Conservation (phyloP, 2,113 vertebrate species). For the Otolemur garnettii region DNA sequence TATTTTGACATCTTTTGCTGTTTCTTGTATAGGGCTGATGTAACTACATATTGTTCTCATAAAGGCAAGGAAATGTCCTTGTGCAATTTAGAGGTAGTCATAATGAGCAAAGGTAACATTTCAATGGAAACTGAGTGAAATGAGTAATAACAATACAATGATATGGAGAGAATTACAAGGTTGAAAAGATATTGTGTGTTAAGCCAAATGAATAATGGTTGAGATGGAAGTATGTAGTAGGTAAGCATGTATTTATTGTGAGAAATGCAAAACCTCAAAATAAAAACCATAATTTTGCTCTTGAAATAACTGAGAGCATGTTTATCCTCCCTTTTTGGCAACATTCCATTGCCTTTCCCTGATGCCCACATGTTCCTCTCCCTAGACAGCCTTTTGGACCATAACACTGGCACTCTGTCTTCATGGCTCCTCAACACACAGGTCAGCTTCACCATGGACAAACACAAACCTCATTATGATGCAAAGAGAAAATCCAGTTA, state of each 20-base stretch:
- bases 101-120: neutral
- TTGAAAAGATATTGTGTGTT: neutral
- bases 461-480: constrained; percentile 90
- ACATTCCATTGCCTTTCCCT: constrained; percentile 82
- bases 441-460: constrained; percentile 93
- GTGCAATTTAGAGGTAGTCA: neutral
- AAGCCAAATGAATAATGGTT: neutral
- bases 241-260: neutral
- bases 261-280: neutral
- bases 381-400: constrained; percentile 92
- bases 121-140: neutral
- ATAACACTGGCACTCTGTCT: constrained; percentile 91
- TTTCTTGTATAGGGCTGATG: neutral
- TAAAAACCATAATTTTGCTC: constrained; percentile 22
- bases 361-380: constrained; percentile 79
- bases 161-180: too few relatives aligned
- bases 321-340: constrained; percentile 83
- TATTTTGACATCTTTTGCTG: neutral
- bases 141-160: neutral
- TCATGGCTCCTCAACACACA: constrained; percentile 87
- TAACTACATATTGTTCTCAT: neutral
- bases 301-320: constrained; percentile 75
- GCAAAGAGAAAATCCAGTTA: constrained; percentile 88
- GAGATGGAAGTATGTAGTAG: neutral
- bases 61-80: neutral